Percentiles rank a stretch among this genome's conserved stretches.
phyloP scores from a whole-genome alignment of 2,113 vertebrate genomes.

The Colius striatus region DNA sequence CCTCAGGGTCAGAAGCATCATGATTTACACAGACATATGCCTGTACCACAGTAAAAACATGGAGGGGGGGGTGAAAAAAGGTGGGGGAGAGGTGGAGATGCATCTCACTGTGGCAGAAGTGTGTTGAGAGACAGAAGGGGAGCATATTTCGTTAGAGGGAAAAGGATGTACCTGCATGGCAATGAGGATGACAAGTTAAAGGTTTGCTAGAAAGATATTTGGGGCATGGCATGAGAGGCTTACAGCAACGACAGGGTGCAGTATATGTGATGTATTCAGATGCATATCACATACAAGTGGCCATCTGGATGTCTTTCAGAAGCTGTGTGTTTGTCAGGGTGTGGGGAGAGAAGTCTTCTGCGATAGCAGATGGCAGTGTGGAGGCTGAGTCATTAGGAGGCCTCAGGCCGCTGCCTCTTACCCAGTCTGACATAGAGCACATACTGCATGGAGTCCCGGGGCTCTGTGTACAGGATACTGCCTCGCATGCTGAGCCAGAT shows the following conservation, averaged over 20 bases:
- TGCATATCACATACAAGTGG: not conserved
- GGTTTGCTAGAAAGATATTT: constrained; percentile 13
- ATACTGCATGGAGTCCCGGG: constrained; percentile 97
- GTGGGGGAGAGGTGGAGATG: not conserved
- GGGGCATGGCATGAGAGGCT: not conserved
- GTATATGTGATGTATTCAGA: not conserved
- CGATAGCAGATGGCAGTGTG: not conserved
- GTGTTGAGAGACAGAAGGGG: not conserved
- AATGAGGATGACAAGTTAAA: not conserved
- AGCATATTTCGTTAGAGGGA: not conserved
- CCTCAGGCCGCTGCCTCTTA: constrained; percentile 75
- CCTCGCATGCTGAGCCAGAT: constrained; percentile 99
- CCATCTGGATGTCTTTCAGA: not conserved
- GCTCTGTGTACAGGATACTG: constrained; percentile 98
- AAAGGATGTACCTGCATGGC: not conserved
- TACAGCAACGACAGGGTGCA: not conserved
- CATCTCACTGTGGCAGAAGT: not conserved
- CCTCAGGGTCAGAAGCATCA: not conserved
- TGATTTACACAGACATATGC: not conserved
- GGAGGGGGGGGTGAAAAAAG: not conserved
- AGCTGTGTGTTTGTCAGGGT: not conserved
- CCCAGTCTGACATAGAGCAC: constrained; percentile 97
- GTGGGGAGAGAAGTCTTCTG: constrained; percentile 11
- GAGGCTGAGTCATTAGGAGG: constrained; percentile 39
- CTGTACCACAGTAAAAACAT: not conserved